Conservation (phyloP, 2,797 vertebrate species). For the Gadopsis bispinosus region DNA sequence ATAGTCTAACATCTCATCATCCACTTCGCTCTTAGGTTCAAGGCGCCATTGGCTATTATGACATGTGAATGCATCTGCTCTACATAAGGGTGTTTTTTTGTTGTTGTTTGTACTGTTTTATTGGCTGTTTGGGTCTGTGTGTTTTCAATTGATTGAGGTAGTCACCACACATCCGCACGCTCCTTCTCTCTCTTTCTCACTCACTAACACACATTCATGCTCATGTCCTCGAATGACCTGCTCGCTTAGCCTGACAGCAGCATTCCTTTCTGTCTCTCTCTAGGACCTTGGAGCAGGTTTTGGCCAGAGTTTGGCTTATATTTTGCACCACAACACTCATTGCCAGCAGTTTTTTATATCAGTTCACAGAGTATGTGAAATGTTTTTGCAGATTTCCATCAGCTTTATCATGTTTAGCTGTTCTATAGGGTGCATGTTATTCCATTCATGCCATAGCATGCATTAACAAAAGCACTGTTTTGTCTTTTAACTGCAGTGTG, state of each 20-base stretch:
- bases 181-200: conserved; percentile 41
- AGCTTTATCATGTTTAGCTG: conserved; percentile 19
- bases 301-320: conserved; percentile 48
- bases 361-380: conserved; percentile 23
- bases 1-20: conserved; percentile 43
- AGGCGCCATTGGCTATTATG: conserved; percentile 31
- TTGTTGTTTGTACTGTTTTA: conserved; percentile 65
- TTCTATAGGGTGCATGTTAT: background rate
- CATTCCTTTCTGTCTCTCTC: conserved; percentile 57
- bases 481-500: background rate
- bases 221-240: conserved; percentile 63
- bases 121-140: conserved; percentile 56
- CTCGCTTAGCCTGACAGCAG: conserved; percentile 45
- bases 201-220: conserved; percentile 52
- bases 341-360: conserved; percentile 34
- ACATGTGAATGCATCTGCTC: conserved; percentile 61
- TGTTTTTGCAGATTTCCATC: conserved; percentile 10
- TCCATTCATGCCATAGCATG: background rate
- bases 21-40: conserved; percentile 43
- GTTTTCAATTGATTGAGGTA: conserved; percentile 69
- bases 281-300: conserved; percentile 58
- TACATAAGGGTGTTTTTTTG: conserved; percentile 27
- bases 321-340: conserved; percentile 55
- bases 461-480: conserved; percentile 18
- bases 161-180: conserved; percentile 52